Percentiles rank a stretch among this genome's conserved stretches.
These are phyloP conservation scores for Hemibagrus guttatus DNA, from an alignment of 2,797 vertebrate genomes.

Conservation along the genomic window DNA sequence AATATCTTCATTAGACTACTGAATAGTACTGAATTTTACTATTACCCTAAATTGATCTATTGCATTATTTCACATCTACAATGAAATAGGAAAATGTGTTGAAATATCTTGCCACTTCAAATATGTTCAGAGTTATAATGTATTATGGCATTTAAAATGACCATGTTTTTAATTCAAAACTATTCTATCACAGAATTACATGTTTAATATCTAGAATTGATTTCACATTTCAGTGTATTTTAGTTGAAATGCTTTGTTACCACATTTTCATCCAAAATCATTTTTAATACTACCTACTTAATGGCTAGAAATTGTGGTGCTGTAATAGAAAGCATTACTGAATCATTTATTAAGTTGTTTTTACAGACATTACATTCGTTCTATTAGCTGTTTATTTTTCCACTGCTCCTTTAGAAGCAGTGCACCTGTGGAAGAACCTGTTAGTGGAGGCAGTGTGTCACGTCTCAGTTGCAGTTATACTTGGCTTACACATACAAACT, in stretches of 20 bases:
- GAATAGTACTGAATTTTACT: not conserved
- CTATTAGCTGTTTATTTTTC: slow-evolving; percentile 42
- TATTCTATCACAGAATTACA: not conserved
- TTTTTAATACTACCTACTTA: not conserved
- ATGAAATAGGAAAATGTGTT: not conserved
- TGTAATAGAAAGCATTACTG: not conserved
- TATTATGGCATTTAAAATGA: not conserved
- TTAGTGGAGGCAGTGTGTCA: slow-evolving; percentile 22
- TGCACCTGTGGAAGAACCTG: slow-evolving; percentile 23
- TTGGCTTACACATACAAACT: slow-evolving; percentile 44
- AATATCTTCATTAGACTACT: not conserved
- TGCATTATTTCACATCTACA: not conserved
- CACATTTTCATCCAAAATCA: not conserved
- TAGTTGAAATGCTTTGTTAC: not conserved
- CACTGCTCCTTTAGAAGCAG: not conserved
- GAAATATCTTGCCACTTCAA: not conserved
- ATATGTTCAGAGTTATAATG: not conserved
- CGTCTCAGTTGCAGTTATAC: slow-evolving; percentile 35
- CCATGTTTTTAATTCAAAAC: not conserved
- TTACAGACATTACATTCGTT: slow-evolving; percentile 24
- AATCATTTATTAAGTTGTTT: not conserved
- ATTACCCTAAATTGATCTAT: not conserved
- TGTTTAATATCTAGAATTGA: not conserved
- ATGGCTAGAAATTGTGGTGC: not conserved
- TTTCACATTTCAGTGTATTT: not conserved